phyloP scores from a whole-genome alignment of 2,797 vertebrate species.

The Hippopotamyrus pictus region DNA sequence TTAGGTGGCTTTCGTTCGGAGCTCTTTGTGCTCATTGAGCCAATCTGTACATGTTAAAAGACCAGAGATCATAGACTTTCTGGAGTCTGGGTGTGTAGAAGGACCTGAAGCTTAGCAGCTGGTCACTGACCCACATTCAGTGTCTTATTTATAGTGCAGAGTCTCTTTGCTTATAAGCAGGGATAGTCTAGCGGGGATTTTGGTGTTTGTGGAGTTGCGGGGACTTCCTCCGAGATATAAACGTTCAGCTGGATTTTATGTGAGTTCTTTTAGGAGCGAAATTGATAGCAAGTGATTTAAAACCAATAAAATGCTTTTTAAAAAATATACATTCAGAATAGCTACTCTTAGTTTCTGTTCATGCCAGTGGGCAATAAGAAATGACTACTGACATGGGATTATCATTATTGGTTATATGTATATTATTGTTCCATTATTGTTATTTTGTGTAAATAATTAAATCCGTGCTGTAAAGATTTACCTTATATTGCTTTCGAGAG shows the following conservation, averaged over 20 bases:
- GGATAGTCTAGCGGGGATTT: neutral
- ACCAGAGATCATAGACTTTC: neutral
- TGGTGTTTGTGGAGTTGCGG: neutral
- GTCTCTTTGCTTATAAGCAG: neutral
- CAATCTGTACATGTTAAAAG: neutral
- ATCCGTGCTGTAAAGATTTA: neutral
- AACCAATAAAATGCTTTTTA: neutral
- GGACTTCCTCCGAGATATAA: neutral
- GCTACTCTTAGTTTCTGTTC: neutral
- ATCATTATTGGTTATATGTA: neutral
- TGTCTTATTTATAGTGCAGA: conserved; percentile 13
- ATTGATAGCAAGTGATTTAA: neutral
- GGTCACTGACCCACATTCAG: conserved; percentile 6
- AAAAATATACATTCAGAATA: neutral
- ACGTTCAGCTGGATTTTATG: neutral
- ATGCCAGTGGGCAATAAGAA: neutral
- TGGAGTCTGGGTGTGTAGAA: neutral
- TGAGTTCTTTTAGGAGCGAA: neutral
- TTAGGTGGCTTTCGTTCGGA: neutral
- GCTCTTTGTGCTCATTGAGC: neutral
- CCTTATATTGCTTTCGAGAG: neutral
- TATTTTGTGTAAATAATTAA: neutral
- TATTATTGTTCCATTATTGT: neutral
- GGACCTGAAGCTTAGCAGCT: neutral
- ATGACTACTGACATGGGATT: neutral